Evolutionary conservation across 2,888 invertebrate genomes (phyloP).

Genomic region (Caradrina clavipalpis): DNA sequence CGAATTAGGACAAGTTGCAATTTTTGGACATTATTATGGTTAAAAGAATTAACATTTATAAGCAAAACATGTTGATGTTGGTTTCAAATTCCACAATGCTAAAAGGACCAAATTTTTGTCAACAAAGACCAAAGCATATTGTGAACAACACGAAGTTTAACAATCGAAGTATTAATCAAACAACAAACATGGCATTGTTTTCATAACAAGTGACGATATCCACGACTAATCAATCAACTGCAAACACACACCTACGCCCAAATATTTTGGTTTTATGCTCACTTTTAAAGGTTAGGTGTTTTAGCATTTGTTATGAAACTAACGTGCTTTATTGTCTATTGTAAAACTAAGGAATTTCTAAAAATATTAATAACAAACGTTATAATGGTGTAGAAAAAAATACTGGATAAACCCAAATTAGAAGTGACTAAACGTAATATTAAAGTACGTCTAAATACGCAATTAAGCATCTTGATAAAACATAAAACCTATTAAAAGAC

Average conservation of each 20-base stretch:
- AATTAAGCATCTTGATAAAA: slow-evolving; percentile 13
- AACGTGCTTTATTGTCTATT: slow-evolving; percentile 5
- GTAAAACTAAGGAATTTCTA: not conserved
- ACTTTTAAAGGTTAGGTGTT: slow-evolving; percentile 45
- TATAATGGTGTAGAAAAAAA: not conserved
- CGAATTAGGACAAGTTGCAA: no score
- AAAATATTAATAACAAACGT: not conserved
- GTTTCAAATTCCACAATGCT: not conserved
- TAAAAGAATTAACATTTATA: not conserved
- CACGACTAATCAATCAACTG: slow-evolving; percentile 57
- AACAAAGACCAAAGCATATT: slow-evolving; percentile 8
- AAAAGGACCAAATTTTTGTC: slow-evolving; percentile 14
- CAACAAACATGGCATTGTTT: slow-evolving; percentile 49
- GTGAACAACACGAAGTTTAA: slow-evolving; percentile 17
- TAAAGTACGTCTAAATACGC: slow-evolving; percentile 2
- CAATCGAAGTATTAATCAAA: slow-evolving; percentile 45
- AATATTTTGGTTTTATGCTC: slow-evolving; percentile 40
- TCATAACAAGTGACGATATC: slow-evolving; percentile 60
- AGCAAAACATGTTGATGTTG: not conserved
- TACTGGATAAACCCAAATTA: not conserved
- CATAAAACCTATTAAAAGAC: not conserved
- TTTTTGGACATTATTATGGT: not conserved
- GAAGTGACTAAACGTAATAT: slow-evolving; percentile 4
- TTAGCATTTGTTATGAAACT: slow-evolving; percentile 47
- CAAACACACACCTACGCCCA: slow-evolving; percentile 58